Percentiles rank a stretch among this genome's conserved stretches.
Evolutionary conservation across 2,113 vertebrate genomes (phyloP).

Genomic region (Amphilophus citrinellus): DNA sequence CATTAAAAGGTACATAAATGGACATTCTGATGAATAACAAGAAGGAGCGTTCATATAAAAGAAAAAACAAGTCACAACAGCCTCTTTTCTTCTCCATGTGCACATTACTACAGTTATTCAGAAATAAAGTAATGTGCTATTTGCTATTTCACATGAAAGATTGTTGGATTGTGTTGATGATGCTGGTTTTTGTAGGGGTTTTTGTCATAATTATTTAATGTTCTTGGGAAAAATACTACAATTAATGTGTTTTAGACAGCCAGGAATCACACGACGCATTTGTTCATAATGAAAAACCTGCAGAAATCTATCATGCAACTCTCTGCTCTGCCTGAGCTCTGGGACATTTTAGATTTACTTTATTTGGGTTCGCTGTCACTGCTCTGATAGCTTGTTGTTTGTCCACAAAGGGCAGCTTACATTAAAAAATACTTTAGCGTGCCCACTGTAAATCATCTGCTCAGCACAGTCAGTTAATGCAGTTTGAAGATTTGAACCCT

Average conservation of each 20-base stretch:
- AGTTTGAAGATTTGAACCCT: neutral
- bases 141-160: neutral
- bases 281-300: neutral
- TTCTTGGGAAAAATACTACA: neutral
- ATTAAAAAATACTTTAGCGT: neutral
- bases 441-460: conserved; percentile 14
- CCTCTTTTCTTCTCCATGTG: neutral
- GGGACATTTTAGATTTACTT: conserved; percentile 7
- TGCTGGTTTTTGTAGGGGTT: neutral
- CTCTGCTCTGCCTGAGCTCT: neutral
- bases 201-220: neutral
- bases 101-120: neutral
- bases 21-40: neutral
- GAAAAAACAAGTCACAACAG: neutral
- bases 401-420: conserved; percentile 15
- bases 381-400: neutral
- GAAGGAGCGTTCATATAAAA: neutral
- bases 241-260: neutral
- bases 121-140: too few species aligned
- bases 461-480: conserved; percentile 11
- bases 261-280: neutral
- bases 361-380: conserved; percentile 2
- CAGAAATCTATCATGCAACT: neutral
- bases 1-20: conserved; percentile 5
- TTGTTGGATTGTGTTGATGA: neutral